Evolutionary conservation across 2,888 invertebrate species (phyloP), one percentile per base, ranked within the genome.

Genomic region (Catocala nupta): DNA sequence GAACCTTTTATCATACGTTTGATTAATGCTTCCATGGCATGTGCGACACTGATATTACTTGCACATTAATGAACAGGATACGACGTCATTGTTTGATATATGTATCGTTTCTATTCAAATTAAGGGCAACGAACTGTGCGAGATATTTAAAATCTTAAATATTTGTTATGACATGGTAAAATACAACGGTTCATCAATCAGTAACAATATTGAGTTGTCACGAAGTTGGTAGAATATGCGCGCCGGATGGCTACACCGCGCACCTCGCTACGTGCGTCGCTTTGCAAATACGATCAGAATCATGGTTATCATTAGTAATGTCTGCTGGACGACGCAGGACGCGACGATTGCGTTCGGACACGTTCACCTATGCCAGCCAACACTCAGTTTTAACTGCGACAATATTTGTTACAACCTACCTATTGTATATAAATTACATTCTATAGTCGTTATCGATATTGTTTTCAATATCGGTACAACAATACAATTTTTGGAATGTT

Each of bases 11-110:
- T 92, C 92, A 85, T 71, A 16, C 75, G 59, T 78, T 77, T 92
- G 90, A 93, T 92, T 88, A 86, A 93, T 91, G 91, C 80, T 81
- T 86, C 85, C 85, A 84, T 83, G 83, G 85, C 83, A 84, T 87
- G 86, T 83, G 84, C 76, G 83, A 83, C 81, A 77, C 77, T 81
- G 84, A 86, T 87, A 86, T 73, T 76, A 76, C 73, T 74, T 67
- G 71, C 68, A 74, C 81, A 77, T 73, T 84, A 87, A 84, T 84
- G 84, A 82, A 79, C 83, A 84, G 82, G 82, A 82, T 81, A 79
- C 80, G 75, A 72, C 69, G 67, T 77, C 77, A 80, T 77, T 79
- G 76, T 80, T 79, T 77, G 72, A 71, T 77, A 77, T 71, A 65
- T 77, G 73, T 70, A 61, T 25, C 58, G 67, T 73, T 77, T 71